Evolutionary conservation across 1,140 invertebrate species (phyloP).

Genomic region (Tetramorium alpestre): DNA sequence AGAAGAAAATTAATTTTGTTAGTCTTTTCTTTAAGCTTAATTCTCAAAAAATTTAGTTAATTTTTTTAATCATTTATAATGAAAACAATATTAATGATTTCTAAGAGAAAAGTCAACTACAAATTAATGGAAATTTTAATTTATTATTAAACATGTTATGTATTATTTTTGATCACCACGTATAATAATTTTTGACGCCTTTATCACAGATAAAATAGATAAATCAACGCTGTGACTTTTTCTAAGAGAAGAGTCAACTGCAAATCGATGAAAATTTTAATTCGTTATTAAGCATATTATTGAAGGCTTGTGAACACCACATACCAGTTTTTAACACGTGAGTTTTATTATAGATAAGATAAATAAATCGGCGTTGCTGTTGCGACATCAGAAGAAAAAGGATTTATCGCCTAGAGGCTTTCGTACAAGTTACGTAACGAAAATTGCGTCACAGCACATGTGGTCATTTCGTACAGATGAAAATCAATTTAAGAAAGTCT

Average conservation of each 20-base stretch:
- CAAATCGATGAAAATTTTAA: neutral
- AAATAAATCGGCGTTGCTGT: neutral
- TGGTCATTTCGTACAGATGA: neutral
- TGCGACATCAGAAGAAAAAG: neutral
- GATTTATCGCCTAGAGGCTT: neutral
- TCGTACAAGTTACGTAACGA: slow-evolving; percentile 13
- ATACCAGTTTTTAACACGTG: neutral
- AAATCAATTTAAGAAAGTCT: neutral
- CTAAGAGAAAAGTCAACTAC: too few relatives aligned
- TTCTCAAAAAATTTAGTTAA: too few relatives aligned
- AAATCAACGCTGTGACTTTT: neutral
- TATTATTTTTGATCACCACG: too few relatives aligned
- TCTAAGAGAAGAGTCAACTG: neutral
- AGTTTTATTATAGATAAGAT: neutral
- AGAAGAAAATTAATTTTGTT: neutral
- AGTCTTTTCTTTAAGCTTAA: too few relatives aligned
- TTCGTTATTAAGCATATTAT: neutral
- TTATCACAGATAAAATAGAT: too few relatives aligned
- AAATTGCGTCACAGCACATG: neutral
- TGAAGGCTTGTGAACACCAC: neutral
- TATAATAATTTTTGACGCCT: too few relatives aligned
- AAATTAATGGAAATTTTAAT: too few relatives aligned
- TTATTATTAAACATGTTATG: too few relatives aligned
- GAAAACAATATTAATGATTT: too few relatives aligned
- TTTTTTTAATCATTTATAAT: too few relatives aligned